Percentiles rank a stretch among this genome's conserved stretches.
phyloP scores from a whole-genome alignment of 2,888 invertebrate genomes.

The Thera britannica region DNA sequence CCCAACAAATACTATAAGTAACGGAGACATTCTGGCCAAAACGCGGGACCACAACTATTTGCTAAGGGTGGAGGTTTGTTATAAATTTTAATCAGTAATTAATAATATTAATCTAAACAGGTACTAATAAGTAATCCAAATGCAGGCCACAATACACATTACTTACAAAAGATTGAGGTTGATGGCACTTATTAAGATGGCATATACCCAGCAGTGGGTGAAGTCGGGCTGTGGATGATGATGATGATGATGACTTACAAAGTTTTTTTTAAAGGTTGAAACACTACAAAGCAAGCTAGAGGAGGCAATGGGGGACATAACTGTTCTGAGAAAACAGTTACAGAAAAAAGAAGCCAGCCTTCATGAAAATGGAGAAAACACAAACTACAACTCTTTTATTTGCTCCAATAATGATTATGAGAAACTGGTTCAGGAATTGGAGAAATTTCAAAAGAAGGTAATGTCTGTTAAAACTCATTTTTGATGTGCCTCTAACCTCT shows the following conservation, averaged over 20 bases:
- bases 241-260: no score
- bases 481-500: not conserved
- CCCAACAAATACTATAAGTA: constrained; percentile 76
- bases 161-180: no score
- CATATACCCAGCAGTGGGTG: no score
- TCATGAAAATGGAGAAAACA: constrained; percentile 53
- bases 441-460: constrained; percentile 87
- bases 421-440: constrained; percentile 87
- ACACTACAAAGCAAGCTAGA: constrained; percentile 88
- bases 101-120: no score
- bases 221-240: no score
- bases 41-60: constrained; percentile 85
- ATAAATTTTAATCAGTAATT: not conserved
- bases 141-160: no score
- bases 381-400: constrained; percentile 44
- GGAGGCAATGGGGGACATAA: constrained; percentile 89
- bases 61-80: constrained; percentile 78
- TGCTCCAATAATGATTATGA: constrained; percentile 84
- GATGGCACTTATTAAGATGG: no score
- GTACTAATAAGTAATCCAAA: no score
- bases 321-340: constrained; percentile 83
- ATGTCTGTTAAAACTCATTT: not conserved
- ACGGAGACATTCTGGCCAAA: constrained; percentile 84
- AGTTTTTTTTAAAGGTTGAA: constrained; percentile 80
- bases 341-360: constrained; percentile 56